A percentile compares a stretch with the other conserved stretches of the same genome.
phyloP scores from a whole-genome alignment of 2,888 invertebrate genomes.

The Antheraea yamamai region DNA sequence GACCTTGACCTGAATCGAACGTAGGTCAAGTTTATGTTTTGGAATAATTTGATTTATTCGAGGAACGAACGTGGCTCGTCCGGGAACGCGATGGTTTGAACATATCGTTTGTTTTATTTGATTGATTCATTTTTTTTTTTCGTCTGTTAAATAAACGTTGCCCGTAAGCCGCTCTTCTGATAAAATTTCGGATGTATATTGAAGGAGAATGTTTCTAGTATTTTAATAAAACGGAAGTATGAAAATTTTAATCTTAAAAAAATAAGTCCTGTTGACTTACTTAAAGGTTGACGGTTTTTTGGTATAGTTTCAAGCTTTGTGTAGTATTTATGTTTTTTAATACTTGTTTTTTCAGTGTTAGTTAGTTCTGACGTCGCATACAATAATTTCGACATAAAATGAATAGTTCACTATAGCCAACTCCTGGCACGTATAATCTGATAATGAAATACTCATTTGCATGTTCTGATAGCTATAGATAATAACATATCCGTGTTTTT shows the following conservation, averaged over 20 bases:
- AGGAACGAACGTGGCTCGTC: not conserved
- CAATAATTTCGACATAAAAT: too few relatives aligned
- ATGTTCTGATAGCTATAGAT: too few relatives aligned
- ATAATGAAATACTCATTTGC: too few relatives aligned
- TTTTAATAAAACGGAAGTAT: not conserved
- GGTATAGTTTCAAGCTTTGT: not conserved
- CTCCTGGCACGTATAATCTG: too few relatives aligned
- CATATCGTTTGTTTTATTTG: slow-evolving; percentile 7
- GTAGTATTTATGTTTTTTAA: not conserved
- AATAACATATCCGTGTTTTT: too few relatives aligned
- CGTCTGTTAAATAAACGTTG: not conserved
- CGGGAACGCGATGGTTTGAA: not conserved
- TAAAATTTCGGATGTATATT: not conserved
- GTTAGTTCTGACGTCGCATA: not conserved
- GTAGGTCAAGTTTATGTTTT: slow-evolving; percentile 38
- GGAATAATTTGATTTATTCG: slow-evolving; percentile 18
- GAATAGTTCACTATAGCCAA: too few relatives aligned
- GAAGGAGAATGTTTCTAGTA: not conserved
- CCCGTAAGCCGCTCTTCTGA: not conserved
- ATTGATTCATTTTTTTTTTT: slow-evolving; percentile 1
- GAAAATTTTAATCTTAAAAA: not conserved
- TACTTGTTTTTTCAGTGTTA: not conserved
- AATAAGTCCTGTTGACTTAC: not conserved
- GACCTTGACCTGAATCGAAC: slow-evolving; percentile 37
- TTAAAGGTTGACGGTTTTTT: not conserved